These are phyloP conservation scores for Monochamus alternatus DNA, from an alignment of 2,888 invertebrate genomes.

Conservation along the genomic window DNA sequence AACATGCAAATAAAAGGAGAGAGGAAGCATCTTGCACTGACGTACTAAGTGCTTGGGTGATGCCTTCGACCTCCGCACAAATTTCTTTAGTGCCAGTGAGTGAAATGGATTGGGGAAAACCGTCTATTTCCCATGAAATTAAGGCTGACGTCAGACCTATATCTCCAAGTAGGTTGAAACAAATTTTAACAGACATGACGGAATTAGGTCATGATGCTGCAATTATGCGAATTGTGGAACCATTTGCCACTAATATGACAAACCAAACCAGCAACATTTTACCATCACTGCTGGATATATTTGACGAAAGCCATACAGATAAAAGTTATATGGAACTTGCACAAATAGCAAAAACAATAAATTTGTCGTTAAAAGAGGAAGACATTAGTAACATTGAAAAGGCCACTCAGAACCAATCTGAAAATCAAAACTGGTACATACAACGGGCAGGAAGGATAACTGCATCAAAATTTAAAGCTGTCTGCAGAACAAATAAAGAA, in stretches of 20 bases:
- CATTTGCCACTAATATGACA: slow-evolving; percentile 25
- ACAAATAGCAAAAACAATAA: slow-evolving; percentile 10
- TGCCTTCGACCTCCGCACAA: slow-evolving; percentile 25
- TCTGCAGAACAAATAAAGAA: slow-evolving; percentile 27
- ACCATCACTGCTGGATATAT: slow-evolving; percentile 15
- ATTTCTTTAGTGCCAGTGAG: slow-evolving; percentile 16
- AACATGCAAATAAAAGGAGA: slow-evolving; percentile 35
- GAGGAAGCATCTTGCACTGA: slow-evolving; percentile 34
- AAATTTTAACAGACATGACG: slow-evolving; percentile 19
- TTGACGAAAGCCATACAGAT: slow-evolving; percentile 7
- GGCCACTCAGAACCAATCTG: slow-evolving; percentile 30
- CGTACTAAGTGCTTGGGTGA: slow-evolving; percentile 19
- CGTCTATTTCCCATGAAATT: slow-evolving; percentile 9
- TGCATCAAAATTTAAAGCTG: slow-evolving; percentile 32
- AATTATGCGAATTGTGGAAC: slow-evolving; percentile 38
- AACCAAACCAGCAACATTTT: slow-evolving; percentile 6
- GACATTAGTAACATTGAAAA: slow-evolving; percentile 28
- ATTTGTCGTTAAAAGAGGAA: slow-evolving; percentile 12
- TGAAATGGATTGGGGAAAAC: slow-evolving; percentile 39
- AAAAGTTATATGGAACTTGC: slow-evolving; percentile 18
- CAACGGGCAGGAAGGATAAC: slow-evolving; percentile 37
- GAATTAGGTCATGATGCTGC: not conserved
- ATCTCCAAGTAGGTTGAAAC: slow-evolving; percentile 10
- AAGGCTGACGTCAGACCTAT: slow-evolving; percentile 9
- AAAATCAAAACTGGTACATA: slow-evolving; percentile 36